A percentile compares a stretch with the other conserved stretches of the same genome.
These are phyloP conservation scores for Dicroscelio sp. DNA, from an alignment of 2,888 invertebrate genomes.

Conservation along the genomic window DNA sequence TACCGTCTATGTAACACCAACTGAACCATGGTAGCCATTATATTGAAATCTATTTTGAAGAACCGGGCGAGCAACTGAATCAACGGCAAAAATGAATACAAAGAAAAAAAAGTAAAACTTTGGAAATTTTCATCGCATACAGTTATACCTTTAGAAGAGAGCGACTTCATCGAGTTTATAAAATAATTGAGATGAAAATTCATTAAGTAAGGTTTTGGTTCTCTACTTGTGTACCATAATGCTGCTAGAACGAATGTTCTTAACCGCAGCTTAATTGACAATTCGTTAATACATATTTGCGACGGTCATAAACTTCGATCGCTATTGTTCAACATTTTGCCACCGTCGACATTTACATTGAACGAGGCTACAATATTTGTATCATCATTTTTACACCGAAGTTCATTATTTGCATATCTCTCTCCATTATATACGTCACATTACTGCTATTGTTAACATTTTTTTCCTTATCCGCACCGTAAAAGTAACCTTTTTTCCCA, in stretches of 20 bases:
- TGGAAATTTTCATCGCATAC: background rate
- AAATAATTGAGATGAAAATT: background rate
- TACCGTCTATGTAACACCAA: background rate
- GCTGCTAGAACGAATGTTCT: background rate
- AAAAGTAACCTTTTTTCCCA: too few relatives aligned
- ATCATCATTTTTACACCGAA: background rate
- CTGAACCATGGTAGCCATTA: background rate
- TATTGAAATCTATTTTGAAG: background rate
- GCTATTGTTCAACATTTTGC: background rate
- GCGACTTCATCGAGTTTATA: background rate
- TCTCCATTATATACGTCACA: background rate
- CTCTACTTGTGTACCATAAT: background rate
- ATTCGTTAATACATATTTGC: background rate
- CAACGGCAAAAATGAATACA: background rate
- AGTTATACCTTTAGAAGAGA: background rate
- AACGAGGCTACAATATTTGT: background rate
- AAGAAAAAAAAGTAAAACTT: background rate
- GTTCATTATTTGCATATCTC: slow-evolving; percentile 6
- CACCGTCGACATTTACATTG: background rate
- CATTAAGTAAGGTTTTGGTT: background rate
- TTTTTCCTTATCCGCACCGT: too few relatives aligned
- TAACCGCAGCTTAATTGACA: background rate
- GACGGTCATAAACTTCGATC: background rate
- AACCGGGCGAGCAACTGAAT: background rate
- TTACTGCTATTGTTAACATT: background rate